These are phyloP conservation scores for Thera britannica DNA, from an alignment of 2,888 invertebrate species.

Conservation along the genomic window DNA sequence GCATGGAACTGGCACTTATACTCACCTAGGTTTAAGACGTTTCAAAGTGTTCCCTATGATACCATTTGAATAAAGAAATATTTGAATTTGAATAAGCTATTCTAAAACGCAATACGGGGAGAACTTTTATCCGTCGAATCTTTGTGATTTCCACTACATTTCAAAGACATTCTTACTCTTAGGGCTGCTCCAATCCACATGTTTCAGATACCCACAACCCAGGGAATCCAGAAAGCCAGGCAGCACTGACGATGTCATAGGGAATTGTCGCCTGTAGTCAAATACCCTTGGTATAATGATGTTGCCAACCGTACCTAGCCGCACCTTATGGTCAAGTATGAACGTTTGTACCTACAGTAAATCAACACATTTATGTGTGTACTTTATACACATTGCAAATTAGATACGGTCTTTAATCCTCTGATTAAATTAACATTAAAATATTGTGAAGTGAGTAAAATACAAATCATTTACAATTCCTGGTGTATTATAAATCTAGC, in stretches of 20 bases:
- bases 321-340: constrained; percentile 75
- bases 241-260: constrained; percentile 16
- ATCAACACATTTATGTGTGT: constrained; percentile 72
- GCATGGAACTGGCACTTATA: too few species aligned
- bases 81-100: too few species aligned
- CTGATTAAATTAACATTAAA: constrained; percentile 54
- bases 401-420: constrained; percentile 64
- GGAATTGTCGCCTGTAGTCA: constrained; percentile 6
- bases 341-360: constrained; percentile 66
- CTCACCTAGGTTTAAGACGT: too few species aligned
- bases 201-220: neutral
- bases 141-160: neutral
- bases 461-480: constrained; percentile 37
- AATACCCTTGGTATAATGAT: constrained; percentile 13
- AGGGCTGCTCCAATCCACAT: neutral
- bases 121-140: too few species aligned
- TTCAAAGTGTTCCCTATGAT: too few species aligned
- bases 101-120: too few species aligned
- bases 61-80: too few species aligned
- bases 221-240: constrained; percentile 4
- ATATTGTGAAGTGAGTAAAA: constrained; percentile 41
- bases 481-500: constrained; percentile 36
- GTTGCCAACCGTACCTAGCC: constrained; percentile 38
- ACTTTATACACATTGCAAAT: constrained; percentile 64
- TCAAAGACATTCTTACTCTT: neutral